Base-by-base conservation (phyloP, 2,888 invertebrate species). In the Drosophila setosimentum region DNA sequence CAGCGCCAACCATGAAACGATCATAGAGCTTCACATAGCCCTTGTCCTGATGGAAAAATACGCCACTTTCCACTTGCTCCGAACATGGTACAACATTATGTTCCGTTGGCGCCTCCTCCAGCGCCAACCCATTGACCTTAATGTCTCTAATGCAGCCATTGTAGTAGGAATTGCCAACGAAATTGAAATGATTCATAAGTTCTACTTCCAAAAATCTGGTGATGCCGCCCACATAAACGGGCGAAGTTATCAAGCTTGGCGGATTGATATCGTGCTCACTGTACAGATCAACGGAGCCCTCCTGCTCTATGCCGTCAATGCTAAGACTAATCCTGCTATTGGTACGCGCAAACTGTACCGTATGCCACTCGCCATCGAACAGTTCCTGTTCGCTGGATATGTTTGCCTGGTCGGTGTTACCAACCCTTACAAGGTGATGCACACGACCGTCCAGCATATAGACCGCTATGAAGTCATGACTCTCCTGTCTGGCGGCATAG, bases 181-280 rank as follows among this genome's bases (percentile, higher is more conserved):
- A 69, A 5, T 88, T 78, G 1, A 93, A 89, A 71, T 92, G 92
- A 1, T 85, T 82, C 45, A 88, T 87, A 2, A 95, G 94, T 35
- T 93, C 93, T 5, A 94, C 92, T 2, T 94, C 94, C 18, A 94
- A 93, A 16, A 79, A 86, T 37, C 78, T 88, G n/a, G 83, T 87
- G n/a, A 98, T 92, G 0, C 98, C 98, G 29, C 99, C 98, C 59
- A 98, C 94, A 92, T 95, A 98, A 90, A 96, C 96, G 0, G 98
- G 98, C 42, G 95, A 93, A 16, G 94, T 93, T 1, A 97, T 94
- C 59, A 96, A 94, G 0, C 94, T 94, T 18, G 93, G 93, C 64
- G 40, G 92, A 42, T 93, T 93, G 27, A 94, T 94, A 50, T 55
- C 64, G 0, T 69, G 67, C 6, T 95, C 95, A 89, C 96, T 96